These are phyloP conservation scores for Thalpophila matura DNA, from an alignment of 2,888 invertebrate species.

Conservation along the genomic window DNA sequence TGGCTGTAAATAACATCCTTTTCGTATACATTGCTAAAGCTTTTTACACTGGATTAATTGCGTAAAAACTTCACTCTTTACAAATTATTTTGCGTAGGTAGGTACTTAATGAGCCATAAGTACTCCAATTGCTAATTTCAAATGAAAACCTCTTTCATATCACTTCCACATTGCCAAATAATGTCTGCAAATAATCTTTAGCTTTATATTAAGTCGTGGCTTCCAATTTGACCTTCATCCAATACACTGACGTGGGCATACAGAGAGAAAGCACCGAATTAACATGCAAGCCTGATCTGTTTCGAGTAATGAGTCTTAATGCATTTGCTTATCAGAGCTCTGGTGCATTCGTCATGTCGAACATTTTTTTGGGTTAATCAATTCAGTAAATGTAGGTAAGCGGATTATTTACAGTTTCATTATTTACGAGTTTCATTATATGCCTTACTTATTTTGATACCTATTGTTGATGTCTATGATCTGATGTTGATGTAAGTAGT, in stretches of 20 bases:
- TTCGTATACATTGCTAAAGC: neutral
- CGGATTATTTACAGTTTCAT: neutral
- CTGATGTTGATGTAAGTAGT: too few species aligned
- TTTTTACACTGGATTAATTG: neutral
- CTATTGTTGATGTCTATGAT: too few species aligned
- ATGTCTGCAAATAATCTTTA: slow-evolving; percentile 31
- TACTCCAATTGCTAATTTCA: neutral
- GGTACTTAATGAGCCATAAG: neutral
- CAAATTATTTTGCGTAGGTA: neutral
- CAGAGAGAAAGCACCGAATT: slow-evolving; percentile 63
- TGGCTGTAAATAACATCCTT: slow-evolving; percentile 24
- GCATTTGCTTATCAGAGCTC: slow-evolving; percentile 68
- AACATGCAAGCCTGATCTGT: slow-evolving; percentile 61
- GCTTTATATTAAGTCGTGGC: slow-evolving; percentile 28
- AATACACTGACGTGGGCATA: slow-evolving; percentile 26
- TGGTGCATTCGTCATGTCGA: slow-evolving; percentile 55
- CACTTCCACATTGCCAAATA: slow-evolving; percentile 18
- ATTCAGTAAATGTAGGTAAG: slow-evolving; percentile 8
- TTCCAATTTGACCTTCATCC: slow-evolving; percentile 38
- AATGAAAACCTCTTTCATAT: neutral
- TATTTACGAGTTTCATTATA: slow-evolving; percentile 2
- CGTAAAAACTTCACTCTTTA: neutral
- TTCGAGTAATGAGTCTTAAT: slow-evolving; percentile 66
- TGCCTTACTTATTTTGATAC: too few species aligned
- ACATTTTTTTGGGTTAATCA: slow-evolving; percentile 47